A percentile compares a stretch with the other conserved stretches of the same genome.
These are phyloP conservation scores for Xenotilapia leptura DNA, from an alignment of 2,113 vertebrate genomes.

Conservation along the genomic window DNA sequence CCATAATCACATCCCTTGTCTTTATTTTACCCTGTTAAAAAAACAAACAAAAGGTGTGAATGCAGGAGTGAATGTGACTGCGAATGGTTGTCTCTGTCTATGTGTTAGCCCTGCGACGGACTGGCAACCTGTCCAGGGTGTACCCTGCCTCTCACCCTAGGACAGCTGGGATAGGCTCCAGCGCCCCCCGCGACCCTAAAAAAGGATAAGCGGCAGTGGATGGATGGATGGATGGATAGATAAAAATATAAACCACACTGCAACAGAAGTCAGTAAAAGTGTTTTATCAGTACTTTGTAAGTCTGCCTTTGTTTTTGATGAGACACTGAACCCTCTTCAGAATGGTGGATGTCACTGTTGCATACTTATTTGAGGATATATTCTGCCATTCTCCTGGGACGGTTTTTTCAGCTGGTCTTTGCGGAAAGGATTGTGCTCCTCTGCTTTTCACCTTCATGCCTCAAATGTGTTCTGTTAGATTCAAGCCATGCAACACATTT, in stretches of 20 bases:
- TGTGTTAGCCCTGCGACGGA: not conserved
- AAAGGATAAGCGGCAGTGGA: not conserved
- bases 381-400: not conserved
- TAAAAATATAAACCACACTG: not conserved
- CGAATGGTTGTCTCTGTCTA: not conserved
- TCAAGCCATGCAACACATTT: not conserved
- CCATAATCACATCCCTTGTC: not conserved
- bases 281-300: not conserved
- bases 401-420: not conserved
- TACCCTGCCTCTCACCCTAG: not conserved
- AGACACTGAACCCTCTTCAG: not conserved
- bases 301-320: not conserved
- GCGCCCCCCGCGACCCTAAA: rapidly evolving
- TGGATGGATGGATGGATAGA: not conserved
- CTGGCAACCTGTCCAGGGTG: not conserved
- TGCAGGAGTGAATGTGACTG: not conserved
- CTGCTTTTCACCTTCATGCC: not conserved
- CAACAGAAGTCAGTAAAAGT: not conserved
- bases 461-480: not conserved
- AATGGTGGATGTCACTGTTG: not conserved
- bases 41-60: not conserved
- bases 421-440: not conserved
- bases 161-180: not conserved
- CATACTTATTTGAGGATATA: not conserved
- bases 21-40: not conserved